Evolutionary conservation across 2,113 vertebrate genomes (phyloP), one percentile per base, ranked within the genome.

Genomic region (Apodemus sylvaticus): DNA sequence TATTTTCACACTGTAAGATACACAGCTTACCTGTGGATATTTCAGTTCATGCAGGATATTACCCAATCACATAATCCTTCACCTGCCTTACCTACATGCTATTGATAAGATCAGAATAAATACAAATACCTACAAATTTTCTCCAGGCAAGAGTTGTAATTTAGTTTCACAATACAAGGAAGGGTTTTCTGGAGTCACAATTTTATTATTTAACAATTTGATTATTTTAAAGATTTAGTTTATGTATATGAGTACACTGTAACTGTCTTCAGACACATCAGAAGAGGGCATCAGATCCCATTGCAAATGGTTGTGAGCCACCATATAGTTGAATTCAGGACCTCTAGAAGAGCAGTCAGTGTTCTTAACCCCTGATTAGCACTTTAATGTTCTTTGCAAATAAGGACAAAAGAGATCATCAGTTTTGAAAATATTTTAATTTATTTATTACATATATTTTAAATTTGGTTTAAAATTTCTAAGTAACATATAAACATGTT

Each of bases 401-500:
- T 94, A 91, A 4, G 88, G 93, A 73, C 16, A 96, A 8, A 2
- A 55, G 9, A 36, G 95, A 77, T 6, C 0, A 20, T 93, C 92
- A 92, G 42, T 92, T 20, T 86, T 29, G 5, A 36, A 93, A 93
- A 66, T 62, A 96, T 93, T 64, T 96, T 42, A 91, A 89, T 94
- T 70, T 66, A 24, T 7, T 93, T 74, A 89, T 88, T 90, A 55
- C 14, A 89, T 60, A 96, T 95, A 93, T 82, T 55, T 55, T 51
- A 6, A 16, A 85, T 12, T 64, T 76, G 14, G 42, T 88, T 95
- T 90, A 89, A 82, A 45, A 6, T 1, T 14, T 45, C 36, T 77
- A 42, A 92, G 55, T 45, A 51, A 95, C 5, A 3, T 82, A 74
- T 13, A 34, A 82, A 19, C 29, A 81, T 20, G 7, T 82, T 86